Evolutionary conservation across 2,888 invertebrate species (phyloP).

Genomic region (Opisthograptis luteolata): DNA sequence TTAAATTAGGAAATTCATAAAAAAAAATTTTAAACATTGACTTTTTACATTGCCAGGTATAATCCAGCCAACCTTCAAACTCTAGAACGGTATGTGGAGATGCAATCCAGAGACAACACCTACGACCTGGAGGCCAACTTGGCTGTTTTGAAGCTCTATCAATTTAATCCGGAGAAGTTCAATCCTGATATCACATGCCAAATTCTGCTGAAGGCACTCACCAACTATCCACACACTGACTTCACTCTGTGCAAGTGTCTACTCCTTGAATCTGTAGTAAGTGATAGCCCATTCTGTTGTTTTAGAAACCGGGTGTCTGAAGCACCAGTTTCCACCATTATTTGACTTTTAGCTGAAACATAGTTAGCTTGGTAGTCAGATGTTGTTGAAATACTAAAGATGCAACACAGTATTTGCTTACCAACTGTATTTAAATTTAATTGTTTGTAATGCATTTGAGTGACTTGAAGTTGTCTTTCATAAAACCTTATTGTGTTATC

Average conservation of each 20-base stretch:
- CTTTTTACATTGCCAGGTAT: slow-evolving; percentile 85
- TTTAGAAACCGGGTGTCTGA: background rate
- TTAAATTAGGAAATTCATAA: no score
- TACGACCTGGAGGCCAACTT: slow-evolving; percentile 99
- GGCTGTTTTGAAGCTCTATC: slow-evolving; percentile 97
- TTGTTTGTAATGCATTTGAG: no score
- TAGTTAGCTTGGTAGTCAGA: background rate
- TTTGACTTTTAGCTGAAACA: slow-evolving; percentile 1
- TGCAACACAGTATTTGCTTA: no score
- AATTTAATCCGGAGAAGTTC: slow-evolving; percentile 95
- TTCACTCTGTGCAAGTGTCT: slow-evolving; percentile 99
- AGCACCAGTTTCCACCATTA: background rate
- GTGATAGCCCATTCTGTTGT: no score
- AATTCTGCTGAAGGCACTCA: slow-evolving; percentile 97
- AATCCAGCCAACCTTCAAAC: slow-evolving; percentile 97
- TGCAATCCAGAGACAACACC: slow-evolving; percentile 96
- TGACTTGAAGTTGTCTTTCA: no score
- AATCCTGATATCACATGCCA: slow-evolving; percentile 93
- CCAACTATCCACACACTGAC: slow-evolving; percentile 98
- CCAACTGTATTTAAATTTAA: no score
- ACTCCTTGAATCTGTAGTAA: slow-evolving; percentile 88
- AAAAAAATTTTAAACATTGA: no score
- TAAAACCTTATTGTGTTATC: no score
- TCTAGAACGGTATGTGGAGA: slow-evolving; percentile 95
- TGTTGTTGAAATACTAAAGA: no score